These are phyloP conservation scores for Leptobrachium leishanense DNA, from an alignment of 2,113 vertebrate species.

Conservation along the genomic window DNA sequence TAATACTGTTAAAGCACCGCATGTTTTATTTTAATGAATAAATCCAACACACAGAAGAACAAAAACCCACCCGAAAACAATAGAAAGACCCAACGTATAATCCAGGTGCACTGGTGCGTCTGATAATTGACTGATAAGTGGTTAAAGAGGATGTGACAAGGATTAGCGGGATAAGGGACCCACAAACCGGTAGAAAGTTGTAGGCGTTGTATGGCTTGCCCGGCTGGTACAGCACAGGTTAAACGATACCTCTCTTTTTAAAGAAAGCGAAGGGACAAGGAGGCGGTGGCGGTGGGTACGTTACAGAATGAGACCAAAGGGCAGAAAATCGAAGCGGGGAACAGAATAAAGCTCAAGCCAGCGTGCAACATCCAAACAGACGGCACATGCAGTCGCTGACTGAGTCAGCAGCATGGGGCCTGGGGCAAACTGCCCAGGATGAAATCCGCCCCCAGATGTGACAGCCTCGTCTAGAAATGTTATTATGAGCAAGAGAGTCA, in stretches of 20 bases:
- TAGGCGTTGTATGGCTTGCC: background rate
- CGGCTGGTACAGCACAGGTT: background rate
- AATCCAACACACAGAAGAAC: too few species aligned
- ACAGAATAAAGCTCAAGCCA: conserved; percentile 33
- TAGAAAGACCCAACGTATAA: conserved; percentile 6
- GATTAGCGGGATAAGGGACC: conserved; percentile 25
- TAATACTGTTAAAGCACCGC: too few species aligned
- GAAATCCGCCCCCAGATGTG: conserved; percentile 44
- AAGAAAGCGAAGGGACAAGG: conserved; percentile 23
- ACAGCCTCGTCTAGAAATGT: conserved; percentile 48
- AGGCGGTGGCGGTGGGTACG: background rate
- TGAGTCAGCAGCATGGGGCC: conserved; percentile 47
- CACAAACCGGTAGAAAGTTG: conserved; percentile 18
- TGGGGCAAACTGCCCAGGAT: conserved; percentile 48
- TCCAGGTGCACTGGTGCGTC: conserved; percentile 5
- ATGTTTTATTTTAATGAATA: too few species aligned
- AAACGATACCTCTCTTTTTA: conserved; percentile 14
- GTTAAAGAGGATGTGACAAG: conserved; percentile 40
- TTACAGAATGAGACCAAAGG: conserved; percentile 17
- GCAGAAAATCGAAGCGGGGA: conserved; percentile 38
- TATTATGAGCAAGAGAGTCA: conserved; percentile 48
- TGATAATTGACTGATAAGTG: conserved; percentile 40
- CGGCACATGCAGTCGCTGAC: conserved; percentile 39
- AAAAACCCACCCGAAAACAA: background rate
- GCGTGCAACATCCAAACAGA: conserved; percentile 45